These are phyloP conservation scores for Chalcis sispes DNA, from an alignment of 2,888 invertebrate species.

Conservation along the genomic window DNA sequence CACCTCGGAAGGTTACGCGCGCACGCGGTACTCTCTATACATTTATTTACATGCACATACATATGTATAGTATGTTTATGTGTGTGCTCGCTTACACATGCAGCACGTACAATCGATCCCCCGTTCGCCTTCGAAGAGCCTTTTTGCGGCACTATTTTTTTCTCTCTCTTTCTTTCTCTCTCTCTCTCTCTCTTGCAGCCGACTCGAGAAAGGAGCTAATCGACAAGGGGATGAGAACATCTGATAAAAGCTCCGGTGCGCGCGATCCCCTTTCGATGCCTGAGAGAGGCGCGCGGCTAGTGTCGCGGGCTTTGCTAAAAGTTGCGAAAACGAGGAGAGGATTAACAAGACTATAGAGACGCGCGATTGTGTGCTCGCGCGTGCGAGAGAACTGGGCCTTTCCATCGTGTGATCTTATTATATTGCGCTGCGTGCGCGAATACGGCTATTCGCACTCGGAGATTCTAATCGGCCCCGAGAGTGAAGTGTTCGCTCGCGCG, in stretches of 20 bases:
- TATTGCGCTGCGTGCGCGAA: too few species aligned
- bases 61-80: too few species aligned
- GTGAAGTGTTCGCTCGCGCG: not conserved
- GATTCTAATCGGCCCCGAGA: not conserved
- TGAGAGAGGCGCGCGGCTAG: not conserved
- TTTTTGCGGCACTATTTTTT: too few species aligned
- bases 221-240: not conserved
- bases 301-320: not conserved
- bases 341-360: constrained; percentile 19
- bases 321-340: not conserved
- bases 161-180: not conserved
- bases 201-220: not conserved
- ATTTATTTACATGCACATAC: too few species aligned
- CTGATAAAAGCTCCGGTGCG: not conserved
- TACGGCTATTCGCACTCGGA: not conserved
- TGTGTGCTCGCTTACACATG: too few species aligned
- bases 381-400: constrained; percentile 12
- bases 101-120: too few species aligned
- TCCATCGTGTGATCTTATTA: constrained; percentile 12
- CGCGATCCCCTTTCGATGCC: too few species aligned
- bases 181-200: not conserved
- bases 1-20: too few species aligned
- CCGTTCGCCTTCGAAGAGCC: too few species aligned
- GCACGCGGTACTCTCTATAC: too few species aligned
- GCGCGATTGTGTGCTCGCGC: constrained; percentile 11